Percentiles rank a stretch among this genome's conserved stretches.
These are phyloP conservation scores for Atractosteus spatula DNA, from an alignment of 2,113 vertebrate genomes.

Conservation along the genomic window DNA sequence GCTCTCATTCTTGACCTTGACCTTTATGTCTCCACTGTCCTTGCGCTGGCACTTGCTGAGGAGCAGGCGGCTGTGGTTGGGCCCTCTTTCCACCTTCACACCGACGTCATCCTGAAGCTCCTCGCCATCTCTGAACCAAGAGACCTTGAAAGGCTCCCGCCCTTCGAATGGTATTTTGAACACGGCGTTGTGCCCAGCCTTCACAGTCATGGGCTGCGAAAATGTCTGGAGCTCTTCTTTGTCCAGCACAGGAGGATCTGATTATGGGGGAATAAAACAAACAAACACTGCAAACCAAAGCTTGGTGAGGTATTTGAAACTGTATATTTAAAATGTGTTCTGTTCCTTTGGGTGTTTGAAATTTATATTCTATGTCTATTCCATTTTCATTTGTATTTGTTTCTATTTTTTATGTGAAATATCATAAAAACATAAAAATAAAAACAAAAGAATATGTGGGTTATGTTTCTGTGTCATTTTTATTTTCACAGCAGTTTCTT, in stretches of 20 bases:
- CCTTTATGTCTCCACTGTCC: constrained; percentile 74
- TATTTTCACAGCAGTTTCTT: too few species aligned
- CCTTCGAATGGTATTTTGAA: constrained; percentile 75
- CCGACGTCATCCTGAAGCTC: constrained; percentile 58
- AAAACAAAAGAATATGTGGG: too few species aligned
- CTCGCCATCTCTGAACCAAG: constrained; percentile 75
- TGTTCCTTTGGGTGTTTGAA: too few species aligned
- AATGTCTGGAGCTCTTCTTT: constrained; percentile 65
- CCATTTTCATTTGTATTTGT: too few species aligned
- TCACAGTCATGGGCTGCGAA: constrained; percentile 65
- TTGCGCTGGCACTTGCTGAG: constrained; percentile 68
- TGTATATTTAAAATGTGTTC: too few species aligned
- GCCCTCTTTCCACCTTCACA: constrained; percentile 64
- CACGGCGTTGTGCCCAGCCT: constrained; percentile 63
- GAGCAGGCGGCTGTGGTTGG: constrained; percentile 58
- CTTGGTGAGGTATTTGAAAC: too few species aligned
- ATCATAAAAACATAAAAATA: too few species aligned
- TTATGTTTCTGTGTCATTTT: too few species aligned
- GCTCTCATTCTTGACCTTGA: constrained; percentile 77
- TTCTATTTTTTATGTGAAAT: too few species aligned
- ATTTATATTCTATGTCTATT: too few species aligned
- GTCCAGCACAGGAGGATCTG: constrained; percentile 78
- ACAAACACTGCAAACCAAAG: constrained; percentile 8
- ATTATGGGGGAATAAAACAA: constrained; percentile 10
- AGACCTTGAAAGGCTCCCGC: constrained; percentile 67